These are phyloP conservation scores for Microctonus aethiopoides DNA, from an alignment of 2,888 invertebrate genomes.

Conservation along the genomic window DNA sequence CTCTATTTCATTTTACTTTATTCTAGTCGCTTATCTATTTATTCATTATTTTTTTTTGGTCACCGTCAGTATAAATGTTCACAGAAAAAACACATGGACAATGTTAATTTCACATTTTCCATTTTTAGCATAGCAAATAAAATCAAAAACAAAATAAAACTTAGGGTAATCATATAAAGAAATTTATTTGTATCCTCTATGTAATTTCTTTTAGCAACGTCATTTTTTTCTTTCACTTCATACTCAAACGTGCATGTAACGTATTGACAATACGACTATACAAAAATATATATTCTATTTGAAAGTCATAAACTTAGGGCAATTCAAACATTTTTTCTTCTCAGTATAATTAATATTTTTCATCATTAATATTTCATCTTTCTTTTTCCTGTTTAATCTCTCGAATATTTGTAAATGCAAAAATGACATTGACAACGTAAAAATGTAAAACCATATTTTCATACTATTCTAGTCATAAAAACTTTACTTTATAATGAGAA, in stretches of 20 bases:
- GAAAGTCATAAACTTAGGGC: slow-evolving; percentile 30
- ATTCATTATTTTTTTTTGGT: slow-evolving; percentile 14
- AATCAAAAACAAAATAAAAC: slow-evolving; percentile 31
- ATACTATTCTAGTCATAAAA: too few relatives aligned
- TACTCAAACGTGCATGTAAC: slow-evolving; percentile 12
- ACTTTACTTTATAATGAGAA: background rate
- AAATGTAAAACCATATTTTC: background rate
- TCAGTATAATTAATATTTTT: slow-evolving; percentile 15
- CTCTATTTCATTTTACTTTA: slow-evolving; percentile 23
- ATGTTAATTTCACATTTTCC: slow-evolving; percentile 8
- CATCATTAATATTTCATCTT: slow-evolving; percentile 1
- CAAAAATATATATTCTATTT: slow-evolving; percentile 28
- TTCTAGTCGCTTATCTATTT: slow-evolving; percentile 14
- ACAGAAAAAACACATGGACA: slow-evolving; percentile 33
- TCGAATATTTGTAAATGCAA: background rate
- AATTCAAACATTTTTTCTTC: slow-evolving; percentile 16
- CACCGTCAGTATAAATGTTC: slow-evolving; percentile 24
- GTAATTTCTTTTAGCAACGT: background rate
- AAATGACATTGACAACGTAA: slow-evolving; percentile 4
- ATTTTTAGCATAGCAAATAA: slow-evolving; percentile 32
- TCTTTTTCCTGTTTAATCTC: background rate
- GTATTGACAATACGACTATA: slow-evolving; percentile 18
- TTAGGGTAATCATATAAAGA: slow-evolving; percentile 16
- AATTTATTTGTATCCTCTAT: background rate
- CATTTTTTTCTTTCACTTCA: background rate